A percentile compares a stretch with the other conserved stretches of the same genome.
phyloP scores from a whole-genome alignment of 2,113 vertebrate species.

The Hoplias malabaricus region DNA sequence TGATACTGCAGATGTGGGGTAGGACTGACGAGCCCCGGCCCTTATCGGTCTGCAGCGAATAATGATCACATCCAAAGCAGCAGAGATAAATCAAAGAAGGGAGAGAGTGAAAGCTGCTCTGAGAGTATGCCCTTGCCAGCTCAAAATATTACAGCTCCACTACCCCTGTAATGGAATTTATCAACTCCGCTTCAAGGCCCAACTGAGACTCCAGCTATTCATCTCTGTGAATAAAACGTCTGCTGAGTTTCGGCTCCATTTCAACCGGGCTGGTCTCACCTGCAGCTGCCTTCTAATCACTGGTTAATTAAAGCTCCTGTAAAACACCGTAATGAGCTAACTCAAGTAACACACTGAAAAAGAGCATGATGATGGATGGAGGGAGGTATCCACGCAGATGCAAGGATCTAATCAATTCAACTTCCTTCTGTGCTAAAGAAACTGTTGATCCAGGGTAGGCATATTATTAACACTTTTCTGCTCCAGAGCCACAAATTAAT shows the following conservation, averaged over 20 bases:
- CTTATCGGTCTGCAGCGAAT: constrained; percentile 63
- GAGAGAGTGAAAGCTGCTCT: neutral
- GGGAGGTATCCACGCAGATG: neutral
- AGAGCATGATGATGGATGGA: neutral
- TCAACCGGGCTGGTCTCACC: neutral
- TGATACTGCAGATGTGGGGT: constrained; percentile 10
- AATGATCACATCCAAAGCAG: constrained; percentile 58
- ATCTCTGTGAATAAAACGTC: neutral
- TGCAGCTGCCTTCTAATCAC: neutral
- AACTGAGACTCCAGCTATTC: constrained; percentile 11
- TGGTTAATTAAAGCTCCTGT: neutral
- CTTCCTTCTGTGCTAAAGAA: neutral
- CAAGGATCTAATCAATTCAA: neutral
- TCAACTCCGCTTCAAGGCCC: constrained; percentile 6
- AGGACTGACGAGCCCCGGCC: constrained; percentile 62
- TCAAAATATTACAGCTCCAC: constrained; percentile 16
- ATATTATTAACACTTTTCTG: too few relatives aligned
- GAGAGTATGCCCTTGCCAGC: neutral
- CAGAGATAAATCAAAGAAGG: constrained; percentile 57
- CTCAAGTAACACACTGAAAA: neutral
- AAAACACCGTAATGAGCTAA: neutral
- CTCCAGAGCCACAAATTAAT: too few relatives aligned
- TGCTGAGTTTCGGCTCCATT: neutral
- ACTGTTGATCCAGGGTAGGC: constrained; percentile 12
- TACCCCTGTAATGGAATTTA: neutral